Evolutionary conservation across 2,888 invertebrate species (phyloP).

Genomic region (Noctua pronuba): DNA sequence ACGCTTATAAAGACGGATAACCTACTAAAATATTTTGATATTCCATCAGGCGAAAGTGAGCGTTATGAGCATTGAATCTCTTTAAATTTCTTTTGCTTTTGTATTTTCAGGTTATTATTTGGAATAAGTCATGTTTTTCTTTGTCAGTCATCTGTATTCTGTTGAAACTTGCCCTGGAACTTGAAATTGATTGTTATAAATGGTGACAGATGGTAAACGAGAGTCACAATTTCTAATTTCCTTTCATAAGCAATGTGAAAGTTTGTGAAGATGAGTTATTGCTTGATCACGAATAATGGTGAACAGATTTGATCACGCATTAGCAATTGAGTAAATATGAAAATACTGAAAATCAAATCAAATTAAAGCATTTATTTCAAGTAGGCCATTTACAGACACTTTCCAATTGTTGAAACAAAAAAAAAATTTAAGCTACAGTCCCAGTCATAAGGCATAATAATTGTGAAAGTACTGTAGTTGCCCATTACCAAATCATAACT

Average conservation of each 20-base stretch:
- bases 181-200: constrained; percentile 23
- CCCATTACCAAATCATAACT: no score
- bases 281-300: neutral
- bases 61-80: constrained; percentile 37
- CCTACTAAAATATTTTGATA: constrained; percentile 28
- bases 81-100: constrained; percentile 15
- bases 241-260: no score
- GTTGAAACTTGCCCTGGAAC: neutral
- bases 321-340: neutral
- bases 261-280: neutral
- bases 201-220: constrained; percentile 2
- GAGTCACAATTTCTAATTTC: neutral
- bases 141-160: constrained; percentile 20
- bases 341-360: neutral
- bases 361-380: neutral
- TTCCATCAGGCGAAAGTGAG: constrained; percentile 32
- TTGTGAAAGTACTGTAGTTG: no score
- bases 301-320: neutral
- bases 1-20: constrained; percentile 31
- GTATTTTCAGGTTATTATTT: constrained; percentile 1
- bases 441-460: neutral
- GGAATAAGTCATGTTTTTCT: neutral
- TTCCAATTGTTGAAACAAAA: neutral
- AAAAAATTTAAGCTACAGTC: neutral
- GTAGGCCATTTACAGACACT: no score